These are phyloP conservation scores for Poeciliopsis turneri DNA, from an alignment of 2,797 vertebrate genomes.

Conservation along the genomic window DNA sequence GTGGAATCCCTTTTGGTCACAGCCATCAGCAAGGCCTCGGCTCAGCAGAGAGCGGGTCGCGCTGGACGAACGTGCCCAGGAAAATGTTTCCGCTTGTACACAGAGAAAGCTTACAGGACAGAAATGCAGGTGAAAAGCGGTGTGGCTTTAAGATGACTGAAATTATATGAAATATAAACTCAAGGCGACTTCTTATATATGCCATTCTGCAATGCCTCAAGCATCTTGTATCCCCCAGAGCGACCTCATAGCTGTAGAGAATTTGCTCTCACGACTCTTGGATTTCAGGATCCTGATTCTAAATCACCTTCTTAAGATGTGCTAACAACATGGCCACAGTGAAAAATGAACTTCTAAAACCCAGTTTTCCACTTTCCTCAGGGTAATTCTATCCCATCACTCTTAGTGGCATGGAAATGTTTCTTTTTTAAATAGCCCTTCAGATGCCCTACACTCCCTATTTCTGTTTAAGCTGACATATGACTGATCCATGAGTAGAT, in stretches of 20 bases:
- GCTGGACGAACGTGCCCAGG: conserved; percentile 94
- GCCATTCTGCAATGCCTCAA: conserved; percentile 24
- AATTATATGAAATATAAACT: conserved; percentile 26
- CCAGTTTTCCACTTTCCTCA: conserved; percentile 53
- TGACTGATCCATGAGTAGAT: conserved; percentile 60
- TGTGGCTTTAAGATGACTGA: conserved; percentile 7
- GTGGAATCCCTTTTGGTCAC: conserved; percentile 98
- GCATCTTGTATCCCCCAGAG: conserved; percentile 41
- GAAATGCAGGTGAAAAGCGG: conserved; percentile 92
- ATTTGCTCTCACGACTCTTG: conserved; percentile 35
- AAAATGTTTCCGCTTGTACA: conserved; percentile 96
- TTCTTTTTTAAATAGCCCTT: conserved; percentile 75
- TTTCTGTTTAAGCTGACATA: conserved; percentile 63
- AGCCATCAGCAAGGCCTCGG: conserved; percentile 97
- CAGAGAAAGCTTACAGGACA: conserved; percentile 98
- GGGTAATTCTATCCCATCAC: conserved; percentile 66
- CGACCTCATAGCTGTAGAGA: conserved; percentile 40
- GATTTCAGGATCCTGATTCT: conserved; percentile 30
- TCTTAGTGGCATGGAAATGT: conserved; percentile 51
- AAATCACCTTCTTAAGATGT: conserved; percentile 41
- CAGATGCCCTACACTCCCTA: conserved; percentile 44
- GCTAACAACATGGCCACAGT: conserved; percentile 36
- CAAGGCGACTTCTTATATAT: conserved; percentile 30
- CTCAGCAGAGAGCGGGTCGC: conserved; percentile 95
- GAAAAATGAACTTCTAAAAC: conserved; percentile 65